Evolutionary conservation across 2,113 vertebrate species (phyloP), one percentile per base, ranked within the genome.

Genomic region (Nematolebias whitei): DNA sequence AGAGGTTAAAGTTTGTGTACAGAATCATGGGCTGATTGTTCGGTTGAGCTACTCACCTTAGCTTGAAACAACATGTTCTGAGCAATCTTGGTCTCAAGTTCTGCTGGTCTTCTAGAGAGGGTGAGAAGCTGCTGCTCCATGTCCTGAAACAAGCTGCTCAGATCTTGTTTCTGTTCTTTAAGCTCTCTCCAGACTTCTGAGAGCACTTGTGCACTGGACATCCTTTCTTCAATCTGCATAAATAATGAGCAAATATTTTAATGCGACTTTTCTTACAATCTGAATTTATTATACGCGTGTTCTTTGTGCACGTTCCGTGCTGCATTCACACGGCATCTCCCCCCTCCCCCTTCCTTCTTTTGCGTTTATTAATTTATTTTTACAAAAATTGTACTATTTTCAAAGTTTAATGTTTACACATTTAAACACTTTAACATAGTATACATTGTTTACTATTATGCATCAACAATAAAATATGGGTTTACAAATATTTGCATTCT

Each of bases 121-220:
- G 93, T 96, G 86, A 97, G 94, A 2, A 99, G 90, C n/a, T 98
- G 95, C 63, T 98, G 95, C 71, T 96, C 96, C 2, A 93, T 90
- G 40, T 99, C 96, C 84, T 96, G 95, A 63, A 99, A 96, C 70
- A 93, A 93, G 49, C 92, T 89, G 77, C 88, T 94, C n/a, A 99
- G 91, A 52, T 98, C 97, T 5, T 93, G 90, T 52, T 96, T 97
- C 85, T 96, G 89, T 29, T 95, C 94, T 77, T 96, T 96, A 72
- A 99, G 91, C 80, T 98, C 96, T 71, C 95, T 94, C 97, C 98
- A 99, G 43, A 94, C 94, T 68, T 96, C 95, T 20, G 94, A 93
- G 70, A 98, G 79, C 69, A 89, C 93, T 88, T 98, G 97, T 2
- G 95, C 93, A 41, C 87, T 91, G 57, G 91, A 88, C 89, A 98